Conservation (phyloP, 1,140 invertebrate species). For the Cherax destructor region DNA sequence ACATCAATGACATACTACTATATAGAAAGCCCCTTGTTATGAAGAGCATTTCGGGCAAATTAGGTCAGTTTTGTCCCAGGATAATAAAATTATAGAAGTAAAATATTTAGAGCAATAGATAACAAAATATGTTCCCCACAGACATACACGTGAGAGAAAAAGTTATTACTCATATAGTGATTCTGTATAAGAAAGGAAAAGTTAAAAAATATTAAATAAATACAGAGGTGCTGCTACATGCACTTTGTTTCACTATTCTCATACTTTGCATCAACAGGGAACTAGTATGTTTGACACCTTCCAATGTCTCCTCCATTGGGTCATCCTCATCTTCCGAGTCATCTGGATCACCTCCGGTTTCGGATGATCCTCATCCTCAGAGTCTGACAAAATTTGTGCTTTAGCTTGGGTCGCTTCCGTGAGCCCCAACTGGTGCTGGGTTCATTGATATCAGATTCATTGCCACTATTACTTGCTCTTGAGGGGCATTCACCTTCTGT, state of each 20-base stretch:
- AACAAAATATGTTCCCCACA: neutral
- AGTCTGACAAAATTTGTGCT: neutral
- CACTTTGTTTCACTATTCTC: neutral
- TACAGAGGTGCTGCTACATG: neutral
- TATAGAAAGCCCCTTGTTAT: too few species aligned
- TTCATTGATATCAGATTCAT: neutral
- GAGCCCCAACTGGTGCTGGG: neutral
- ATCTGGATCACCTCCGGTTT: neutral
- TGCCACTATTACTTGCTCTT: neutral
- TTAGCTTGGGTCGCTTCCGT: neutral
- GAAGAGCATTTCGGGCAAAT: too few species aligned
- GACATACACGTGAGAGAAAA: neutral
- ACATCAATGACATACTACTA: too few species aligned
- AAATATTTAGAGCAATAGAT: neutral
- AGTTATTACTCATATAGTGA: neutral
- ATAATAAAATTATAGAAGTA: neutral
- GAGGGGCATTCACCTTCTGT: neutral
- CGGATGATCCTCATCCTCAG: neutral
- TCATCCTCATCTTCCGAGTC: neutral
- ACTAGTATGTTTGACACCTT: slow-evolving; percentile 13
- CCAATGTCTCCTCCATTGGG: neutral
- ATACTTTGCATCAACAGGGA: slow-evolving; percentile 7
- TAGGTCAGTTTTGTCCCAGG: too few species aligned
- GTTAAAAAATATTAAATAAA: neutral
- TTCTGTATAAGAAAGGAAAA: neutral